Percentiles rank a stretch among this genome's conserved stretches.
These are phyloP conservation scores for Odontamblyopus rebecca DNA, from an alignment of 2,797 vertebrate species.

Conservation along the genomic window DNA sequence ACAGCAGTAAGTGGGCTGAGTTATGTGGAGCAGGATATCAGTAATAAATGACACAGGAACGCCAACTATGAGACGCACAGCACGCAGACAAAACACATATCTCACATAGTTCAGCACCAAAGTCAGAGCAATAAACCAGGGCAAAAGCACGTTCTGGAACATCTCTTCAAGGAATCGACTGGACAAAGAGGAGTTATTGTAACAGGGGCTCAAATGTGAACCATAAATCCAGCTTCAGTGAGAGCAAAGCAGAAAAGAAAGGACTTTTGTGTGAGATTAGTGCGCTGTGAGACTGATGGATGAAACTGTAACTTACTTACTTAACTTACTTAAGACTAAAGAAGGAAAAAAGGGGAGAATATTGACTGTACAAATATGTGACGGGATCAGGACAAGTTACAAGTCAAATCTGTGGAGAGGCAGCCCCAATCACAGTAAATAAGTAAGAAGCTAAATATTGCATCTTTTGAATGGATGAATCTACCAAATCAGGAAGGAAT, in stretches of 20 bases:
- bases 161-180: not conserved
- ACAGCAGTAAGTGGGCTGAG: constrained; percentile 58
- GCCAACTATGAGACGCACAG: constrained; percentile 63
- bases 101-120: not conserved
- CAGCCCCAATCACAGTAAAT: no score
- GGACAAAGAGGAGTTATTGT: not conserved
- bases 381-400: no score
- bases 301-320: no score
- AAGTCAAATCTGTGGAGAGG: no score
- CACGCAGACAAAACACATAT: constrained; percentile 11
- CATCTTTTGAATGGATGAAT: no score
- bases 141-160: not conserved
- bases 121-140: not conserved
- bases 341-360: no score
- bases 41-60: constrained; percentile 68
- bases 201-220: not conserved
- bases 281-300: not conserved
- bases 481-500: no score
- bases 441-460: no score
- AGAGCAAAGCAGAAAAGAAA: not conserved
- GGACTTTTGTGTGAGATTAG: not conserved
- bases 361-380: no score
- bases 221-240: not conserved
- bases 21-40: constrained; percentile 76
- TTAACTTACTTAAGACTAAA: no score